Percentiles rank a stretch among this genome's conserved stretches.
These are phyloP conservation scores for Gadus chalcogrammus DNA, from an alignment of 2,113 vertebrate species.

Conservation along the genomic window DNA sequence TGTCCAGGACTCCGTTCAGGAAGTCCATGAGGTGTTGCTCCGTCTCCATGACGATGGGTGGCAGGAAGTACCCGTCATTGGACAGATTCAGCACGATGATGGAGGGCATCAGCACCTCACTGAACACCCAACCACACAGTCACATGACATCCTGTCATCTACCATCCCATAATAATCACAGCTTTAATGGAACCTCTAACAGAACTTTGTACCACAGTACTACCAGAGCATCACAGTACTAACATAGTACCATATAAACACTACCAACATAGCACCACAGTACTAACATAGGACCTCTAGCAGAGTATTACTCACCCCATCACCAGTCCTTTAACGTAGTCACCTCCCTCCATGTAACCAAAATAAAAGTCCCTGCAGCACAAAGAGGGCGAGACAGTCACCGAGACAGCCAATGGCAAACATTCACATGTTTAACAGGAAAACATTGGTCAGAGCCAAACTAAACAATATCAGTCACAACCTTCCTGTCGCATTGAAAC, in stretches of 20 bases:
- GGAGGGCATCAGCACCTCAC: constrained; percentile 83
- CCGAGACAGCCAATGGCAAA: too few relatives aligned
- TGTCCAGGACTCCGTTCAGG: constrained; percentile 81
- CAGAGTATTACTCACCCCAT: constrained; percentile 83
- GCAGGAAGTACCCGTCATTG: constrained; percentile 91
- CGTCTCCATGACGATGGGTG: constrained; percentile 68
- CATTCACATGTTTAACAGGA: too few relatives aligned
- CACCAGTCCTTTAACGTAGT: constrained; percentile 86
- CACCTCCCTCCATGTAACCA: constrained; percentile 87
- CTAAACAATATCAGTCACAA: too few relatives aligned
- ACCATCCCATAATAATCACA: too few relatives aligned
- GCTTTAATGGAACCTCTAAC: too few relatives aligned
- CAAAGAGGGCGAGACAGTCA: background rate
- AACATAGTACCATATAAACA: too few relatives aligned
- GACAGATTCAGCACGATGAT: constrained; percentile 89
- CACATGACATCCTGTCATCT: too few relatives aligned
- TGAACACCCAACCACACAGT: constrained; percentile 49
- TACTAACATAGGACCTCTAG: background rate
- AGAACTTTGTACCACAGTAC: background rate
- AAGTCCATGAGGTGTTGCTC: constrained; percentile 84
- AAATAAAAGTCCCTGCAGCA: constrained; percentile 80
- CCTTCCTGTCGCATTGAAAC: too few relatives aligned
- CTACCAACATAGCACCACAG: background rate
- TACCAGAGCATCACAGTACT: background rate
- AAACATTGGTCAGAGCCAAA: too few relatives aligned